A percentile compares a stretch with the other conserved stretches of the same genome.
Conservation (phyloP, 2,113 vertebrate genomes). For the Gasterosteus aculeatus region DNA sequence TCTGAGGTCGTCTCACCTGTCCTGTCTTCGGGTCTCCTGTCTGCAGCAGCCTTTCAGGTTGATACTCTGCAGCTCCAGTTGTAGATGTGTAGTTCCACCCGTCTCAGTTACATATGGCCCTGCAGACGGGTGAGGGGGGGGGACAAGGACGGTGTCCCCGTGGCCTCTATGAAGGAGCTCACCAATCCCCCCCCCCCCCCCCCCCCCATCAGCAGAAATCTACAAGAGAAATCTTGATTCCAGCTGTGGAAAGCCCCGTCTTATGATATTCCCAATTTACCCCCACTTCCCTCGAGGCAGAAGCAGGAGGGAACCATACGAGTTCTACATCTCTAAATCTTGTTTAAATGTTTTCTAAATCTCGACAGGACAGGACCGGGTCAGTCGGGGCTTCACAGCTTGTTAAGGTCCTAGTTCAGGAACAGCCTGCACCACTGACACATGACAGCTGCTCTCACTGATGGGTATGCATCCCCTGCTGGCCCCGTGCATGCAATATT, state of each 20-base stretch:
- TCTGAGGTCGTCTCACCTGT: conserved; percentile 50
- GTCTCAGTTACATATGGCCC: conserved; percentile 68
- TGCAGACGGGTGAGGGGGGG: conserved; percentile 37
- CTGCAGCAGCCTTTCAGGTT: conserved; percentile 54
- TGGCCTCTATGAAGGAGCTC: conserved; percentile 32
- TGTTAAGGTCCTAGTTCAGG: conserved; percentile 47
- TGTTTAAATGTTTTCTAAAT: not conserved
- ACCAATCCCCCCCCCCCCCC: not conserved
- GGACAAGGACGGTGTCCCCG: conserved; percentile 53
- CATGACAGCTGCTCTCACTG: conserved; percentile 66
- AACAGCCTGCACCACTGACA: conserved; percentile 52
- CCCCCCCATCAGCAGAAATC: not conserved
- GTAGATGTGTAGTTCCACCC: conserved; percentile 61
- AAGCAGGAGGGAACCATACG: conserved; percentile 16
- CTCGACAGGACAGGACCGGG: conserved; percentile 14
- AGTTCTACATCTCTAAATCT: too few relatives aligned
- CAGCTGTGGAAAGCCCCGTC: not conserved
- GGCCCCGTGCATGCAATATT: conserved; percentile 72
- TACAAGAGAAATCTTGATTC: not conserved
- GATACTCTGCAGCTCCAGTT: conserved; percentile 59
- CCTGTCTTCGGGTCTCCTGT: conserved; percentile 15
- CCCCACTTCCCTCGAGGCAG: not conserved
- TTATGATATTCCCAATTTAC: conserved; percentile 16
- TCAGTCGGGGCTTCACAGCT: conserved; percentile 6
- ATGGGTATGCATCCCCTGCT: conserved; percentile 67